These are phyloP conservation scores for Acleris holmiana DNA, from an alignment of 2,888 invertebrate genomes.

Conservation along the genomic window DNA sequence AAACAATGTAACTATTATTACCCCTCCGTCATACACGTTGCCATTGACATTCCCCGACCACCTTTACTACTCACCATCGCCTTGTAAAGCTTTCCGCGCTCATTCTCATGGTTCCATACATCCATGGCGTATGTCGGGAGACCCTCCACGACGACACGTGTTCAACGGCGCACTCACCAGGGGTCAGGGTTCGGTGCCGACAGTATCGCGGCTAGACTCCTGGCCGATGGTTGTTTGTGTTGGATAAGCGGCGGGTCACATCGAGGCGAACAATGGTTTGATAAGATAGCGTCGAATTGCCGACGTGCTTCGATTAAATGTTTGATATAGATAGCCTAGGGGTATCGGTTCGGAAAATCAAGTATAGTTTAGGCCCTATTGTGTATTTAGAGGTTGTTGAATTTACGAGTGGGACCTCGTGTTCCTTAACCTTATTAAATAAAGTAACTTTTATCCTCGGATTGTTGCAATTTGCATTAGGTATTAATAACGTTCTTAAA, in stretches of 20 bases:
- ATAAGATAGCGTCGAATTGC: constrained; percentile 13
- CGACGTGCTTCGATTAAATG: constrained; percentile 19
- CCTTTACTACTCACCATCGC: constrained; percentile 8
- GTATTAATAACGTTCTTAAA: no score
- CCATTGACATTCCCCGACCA: no score
- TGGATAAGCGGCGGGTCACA: constrained; percentile 4
- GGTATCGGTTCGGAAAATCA: neutral
- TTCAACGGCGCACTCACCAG: neutral
- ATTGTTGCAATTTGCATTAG: no score
- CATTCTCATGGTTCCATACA: constrained; percentile 12
- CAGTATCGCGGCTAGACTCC: neutral
- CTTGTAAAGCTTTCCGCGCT: constrained; percentile 11
- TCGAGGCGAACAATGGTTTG: constrained; percentile 18
- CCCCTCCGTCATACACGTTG: no score
- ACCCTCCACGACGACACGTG: constrained; percentile 18
- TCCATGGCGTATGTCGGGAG: constrained; percentile 10
- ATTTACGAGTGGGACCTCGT: no score
- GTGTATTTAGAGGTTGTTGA: no score
- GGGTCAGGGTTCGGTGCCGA: neutral
- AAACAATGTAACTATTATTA: no score
- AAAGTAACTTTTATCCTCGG: no score
- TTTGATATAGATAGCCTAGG: neutral
- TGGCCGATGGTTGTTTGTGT: neutral
- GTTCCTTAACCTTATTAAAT: no score
- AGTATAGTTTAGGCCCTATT: no score